Evolutionary conservation across 2,888 invertebrate species (phyloP).

Genomic region (Trichacis sp.): DNA sequence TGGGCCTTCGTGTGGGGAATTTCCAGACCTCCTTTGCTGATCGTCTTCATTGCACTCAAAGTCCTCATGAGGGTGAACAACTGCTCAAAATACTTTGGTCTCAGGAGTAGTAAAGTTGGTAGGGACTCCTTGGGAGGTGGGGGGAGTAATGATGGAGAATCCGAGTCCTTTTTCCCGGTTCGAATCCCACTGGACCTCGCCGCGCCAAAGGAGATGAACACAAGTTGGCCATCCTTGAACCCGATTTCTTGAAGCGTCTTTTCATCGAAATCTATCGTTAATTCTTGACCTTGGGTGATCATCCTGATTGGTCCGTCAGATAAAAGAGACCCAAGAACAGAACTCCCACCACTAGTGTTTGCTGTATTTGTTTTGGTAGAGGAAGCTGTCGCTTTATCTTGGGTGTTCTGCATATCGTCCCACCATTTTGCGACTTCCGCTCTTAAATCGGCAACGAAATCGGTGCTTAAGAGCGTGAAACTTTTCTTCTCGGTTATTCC

Average conservation of each 20-base stretch:
- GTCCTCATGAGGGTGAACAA: slow-evolving; percentile 92
- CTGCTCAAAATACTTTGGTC: slow-evolving; percentile 90
- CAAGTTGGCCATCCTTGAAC: slow-evolving; percentile 93
- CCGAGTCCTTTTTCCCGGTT: slow-evolving; percentile 75
- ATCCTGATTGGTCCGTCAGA: slow-evolving; percentile 90
- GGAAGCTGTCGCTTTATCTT: slow-evolving; percentile 47
- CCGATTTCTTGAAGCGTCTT: slow-evolving; percentile 90
- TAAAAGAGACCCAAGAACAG: slow-evolving; percentile 77
- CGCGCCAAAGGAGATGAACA: slow-evolving; percentile 91
- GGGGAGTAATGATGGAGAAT: slow-evolving; percentile 88
- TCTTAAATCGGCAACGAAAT: slow-evolving; percentile 90
- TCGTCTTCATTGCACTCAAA: slow-evolving; percentile 86
- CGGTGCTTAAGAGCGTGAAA: slow-evolving; percentile 85
- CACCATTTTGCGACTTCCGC: slow-evolving; percentile 98
- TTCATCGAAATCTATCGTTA: slow-evolving; percentile 93
- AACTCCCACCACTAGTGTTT: slow-evolving; percentile 53
- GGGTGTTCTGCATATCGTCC: slow-evolving; percentile 72
- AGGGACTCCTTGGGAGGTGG: slow-evolving; percentile 88
- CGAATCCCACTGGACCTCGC: slow-evolving; percentile 71
- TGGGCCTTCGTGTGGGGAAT: slow-evolving; percentile 85
- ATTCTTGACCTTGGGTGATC: slow-evolving; percentile 93
- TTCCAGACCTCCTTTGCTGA: slow-evolving; percentile 77
- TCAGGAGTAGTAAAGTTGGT: slow-evolving; percentile 86
- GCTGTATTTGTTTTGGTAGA: slow-evolving; percentile 38
- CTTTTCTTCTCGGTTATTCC: slow-evolving; percentile 88